Evolutionary conservation across 2,113 vertebrate genomes (phyloP).

Genomic region (Neopipo cinnamomea): DNA sequence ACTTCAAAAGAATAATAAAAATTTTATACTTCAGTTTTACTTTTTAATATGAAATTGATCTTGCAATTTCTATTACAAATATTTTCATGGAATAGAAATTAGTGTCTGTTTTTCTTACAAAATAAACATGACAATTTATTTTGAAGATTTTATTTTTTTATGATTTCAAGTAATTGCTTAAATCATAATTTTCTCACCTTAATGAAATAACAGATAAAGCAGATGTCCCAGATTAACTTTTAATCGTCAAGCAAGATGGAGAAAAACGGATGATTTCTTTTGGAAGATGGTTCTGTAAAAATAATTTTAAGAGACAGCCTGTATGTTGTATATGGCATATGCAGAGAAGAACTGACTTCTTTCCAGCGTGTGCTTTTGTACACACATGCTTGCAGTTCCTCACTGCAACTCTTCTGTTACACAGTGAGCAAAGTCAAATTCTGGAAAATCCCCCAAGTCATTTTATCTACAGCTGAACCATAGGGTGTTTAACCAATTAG

Average conservation of each 20-base stretch:
- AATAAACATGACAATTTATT: not conserved
- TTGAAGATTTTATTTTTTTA: not conserved
- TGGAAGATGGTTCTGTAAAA: not conserved
- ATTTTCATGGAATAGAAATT: not conserved
- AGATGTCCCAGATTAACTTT: not conserved
- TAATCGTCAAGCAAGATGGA: not conserved
- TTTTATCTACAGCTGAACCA: not conserved
- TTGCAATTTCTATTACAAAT: not conserved
- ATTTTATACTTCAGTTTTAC: not conserved
- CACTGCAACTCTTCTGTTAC: not conserved
- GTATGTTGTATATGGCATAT: too few relatives aligned
- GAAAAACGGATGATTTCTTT: not conserved
- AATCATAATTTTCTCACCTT: not conserved
- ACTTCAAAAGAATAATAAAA: not conserved
- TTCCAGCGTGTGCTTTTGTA: not conserved
- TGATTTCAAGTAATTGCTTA: not conserved
- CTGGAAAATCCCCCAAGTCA: not conserved
- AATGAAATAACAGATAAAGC: not conserved
- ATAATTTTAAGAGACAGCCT: not conserved
- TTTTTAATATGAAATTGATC: not conserved
- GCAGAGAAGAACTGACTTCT: not conserved
- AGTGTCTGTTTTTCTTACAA: not conserved
- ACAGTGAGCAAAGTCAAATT: not conserved
- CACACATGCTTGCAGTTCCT: not conserved
- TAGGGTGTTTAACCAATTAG: not conserved